Evolutionary conservation across 2,113 vertebrate species (phyloP), one percentile per base, ranked within the genome.

Genomic region (Pagrus major): DNA sequence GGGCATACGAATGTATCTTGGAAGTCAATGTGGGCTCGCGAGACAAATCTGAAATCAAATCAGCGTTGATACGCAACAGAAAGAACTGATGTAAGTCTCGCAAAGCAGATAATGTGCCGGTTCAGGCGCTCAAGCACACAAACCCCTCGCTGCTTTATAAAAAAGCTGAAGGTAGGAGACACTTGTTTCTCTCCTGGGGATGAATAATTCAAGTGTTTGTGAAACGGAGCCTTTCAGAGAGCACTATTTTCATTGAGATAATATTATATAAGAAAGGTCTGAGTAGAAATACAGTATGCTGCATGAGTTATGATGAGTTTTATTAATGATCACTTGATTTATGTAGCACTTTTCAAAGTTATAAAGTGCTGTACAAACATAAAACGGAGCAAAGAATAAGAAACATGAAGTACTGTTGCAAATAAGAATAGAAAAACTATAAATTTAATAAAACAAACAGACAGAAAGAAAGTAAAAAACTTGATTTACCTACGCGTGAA

Each of bases 1-100:
- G 6, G 39, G 39, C 1, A n/a, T 27, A 14, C 15, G 47, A 29
- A 27, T 58, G 68, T 29, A 68, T 59, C 68, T 15, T 12, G 46
- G 2, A 47, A 68, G 49, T 65, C 69, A 25, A 44, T n/a, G 66
- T 18, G 61, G 25, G 52, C 63, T 64, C 6, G 25, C 25, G 10
- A 70, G 37, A 75, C 55, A 31, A 55, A 83, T 60, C 55, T 18
- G 25, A 56, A 86, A 81, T 69, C 54, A 35, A 63, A 71, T 83
- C 67, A 6, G 63, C 7, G 41, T 9, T 27, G 29, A 71, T 61
- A 6, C 44, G 0, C 2, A 44, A 65, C 60, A 14, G 18, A 69
- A 5, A 35, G 39, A 66, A 41, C 12, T 52, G 52, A 55, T 35
- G 12, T 12, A 0, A 1, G 49, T 47, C 54, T 56, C 20, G 6